Evolutionary conservation across 1,140 invertebrate genomes (phyloP).

Genomic region (Campoletis sonorensis): DNA sequence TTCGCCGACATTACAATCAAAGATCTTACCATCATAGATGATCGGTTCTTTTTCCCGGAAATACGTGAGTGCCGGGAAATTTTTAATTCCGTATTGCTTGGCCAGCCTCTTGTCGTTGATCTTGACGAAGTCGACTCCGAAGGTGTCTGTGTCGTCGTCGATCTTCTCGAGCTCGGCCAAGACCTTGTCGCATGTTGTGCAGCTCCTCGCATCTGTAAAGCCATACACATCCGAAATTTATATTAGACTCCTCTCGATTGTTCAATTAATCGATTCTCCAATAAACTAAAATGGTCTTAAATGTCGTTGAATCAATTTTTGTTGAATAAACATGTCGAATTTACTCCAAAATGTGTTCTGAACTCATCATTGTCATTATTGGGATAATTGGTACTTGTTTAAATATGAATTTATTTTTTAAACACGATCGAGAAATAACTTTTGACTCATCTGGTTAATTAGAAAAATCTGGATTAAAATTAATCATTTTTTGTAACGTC

Average conservation of each 20-base stretch:
- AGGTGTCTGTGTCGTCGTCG: conserved; percentile 95
- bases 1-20: not conserved
- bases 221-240: conserved; percentile 15
- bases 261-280: no score
- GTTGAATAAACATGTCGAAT: no score
- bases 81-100: conserved; percentile 95
- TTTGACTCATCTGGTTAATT: no score
- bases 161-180: conserved; percentile 94
- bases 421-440: no score
- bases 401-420: no score
- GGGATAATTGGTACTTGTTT: no score
- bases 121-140: conserved; percentile 96
- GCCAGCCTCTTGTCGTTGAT: conserved; percentile 96
- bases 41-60: conserved; percentile 95
- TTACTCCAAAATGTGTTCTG: no score
- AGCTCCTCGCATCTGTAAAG: conserved; percentile 90
- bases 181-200: conserved; percentile 93
- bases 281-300: no score
- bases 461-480: no score
- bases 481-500: no score
- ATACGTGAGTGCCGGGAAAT: conserved; percentile 95
- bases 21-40: conserved; percentile 88
- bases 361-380: no score
- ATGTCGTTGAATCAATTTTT: no score
- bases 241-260: not conserved